phyloP scores from a whole-genome alignment of 92 coral and sea anemone genomes.

The Epizoanthus fatuus region DNA sequence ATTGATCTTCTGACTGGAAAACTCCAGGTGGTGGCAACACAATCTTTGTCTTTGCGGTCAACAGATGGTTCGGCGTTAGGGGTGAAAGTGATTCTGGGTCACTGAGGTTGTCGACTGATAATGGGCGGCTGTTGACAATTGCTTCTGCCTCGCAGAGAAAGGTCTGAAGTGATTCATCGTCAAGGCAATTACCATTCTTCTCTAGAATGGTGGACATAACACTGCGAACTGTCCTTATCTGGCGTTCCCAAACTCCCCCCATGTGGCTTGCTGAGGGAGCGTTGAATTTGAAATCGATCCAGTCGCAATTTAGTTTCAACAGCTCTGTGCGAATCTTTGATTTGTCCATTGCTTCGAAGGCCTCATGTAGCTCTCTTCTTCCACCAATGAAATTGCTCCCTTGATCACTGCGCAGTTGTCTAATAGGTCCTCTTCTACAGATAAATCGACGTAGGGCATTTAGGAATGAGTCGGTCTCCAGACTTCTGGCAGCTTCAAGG shows the following conservation, averaged over 20 bases:
- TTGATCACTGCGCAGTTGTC: slow-evolving; percentile 46
- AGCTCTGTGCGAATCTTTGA: slow-evolving; percentile 15
- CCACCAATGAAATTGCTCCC: slow-evolving; percentile 39
- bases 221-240: slow-evolving; percentile 30
- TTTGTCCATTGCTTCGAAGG: neutral
- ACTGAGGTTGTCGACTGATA: slow-evolving; percentile 24
- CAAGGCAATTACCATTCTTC: slow-evolving; percentile 17
- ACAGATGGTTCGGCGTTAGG: slow-evolving; percentile 48
- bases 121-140: slow-evolving; percentile 39
- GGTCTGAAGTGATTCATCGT: slow-evolving; percentile 38
- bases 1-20: too few relatives aligned
- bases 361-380: slow-evolving; percentile 14
- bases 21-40: slow-evolving; percentile 38
- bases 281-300: slow-evolving; percentile 19
- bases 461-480: slow-evolving; percentile 23
- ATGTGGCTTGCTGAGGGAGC: slow-evolving; percentile 21
- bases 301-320: slow-evolving; percentile 13
- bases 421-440: slow-evolving; percentile 23
- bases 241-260: slow-evolving; percentile 42
- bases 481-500: slow-evolving; percentile 15
- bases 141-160: slow-evolving; percentile 50
- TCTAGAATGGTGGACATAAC: slow-evolving; percentile 36
- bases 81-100: slow-evolving; percentile 41
- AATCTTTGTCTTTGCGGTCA: slow-evolving; percentile 45
- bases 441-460: slow-evolving; percentile 28